phyloP scores from a whole-genome alignment of 2,888 invertebrate genomes.

The Cremastinae sp. region DNA sequence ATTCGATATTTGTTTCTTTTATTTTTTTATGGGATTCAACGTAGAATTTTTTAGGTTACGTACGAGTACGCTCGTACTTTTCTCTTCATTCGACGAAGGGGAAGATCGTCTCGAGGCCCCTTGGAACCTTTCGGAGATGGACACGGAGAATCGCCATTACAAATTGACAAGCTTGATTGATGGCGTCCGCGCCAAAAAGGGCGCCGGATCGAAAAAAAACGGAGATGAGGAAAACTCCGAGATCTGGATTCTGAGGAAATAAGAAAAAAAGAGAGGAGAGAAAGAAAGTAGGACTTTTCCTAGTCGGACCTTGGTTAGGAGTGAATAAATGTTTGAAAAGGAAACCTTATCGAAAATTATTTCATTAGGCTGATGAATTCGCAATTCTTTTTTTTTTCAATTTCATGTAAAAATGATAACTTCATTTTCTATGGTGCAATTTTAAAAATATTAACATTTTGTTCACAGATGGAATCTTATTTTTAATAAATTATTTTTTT shows the following conservation, averaged over 20 bases:
- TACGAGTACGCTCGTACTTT: not conserved
- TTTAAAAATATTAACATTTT: too few species aligned
- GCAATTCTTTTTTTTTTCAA: too few species aligned
- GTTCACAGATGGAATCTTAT: too few species aligned
- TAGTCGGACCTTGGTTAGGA: too few species aligned
- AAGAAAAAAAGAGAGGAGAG: slow-evolving; percentile 34
- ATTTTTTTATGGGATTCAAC: too few species aligned
- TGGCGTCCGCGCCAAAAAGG: slow-evolving; percentile 75
- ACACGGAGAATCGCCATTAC: slow-evolving; percentile 81
- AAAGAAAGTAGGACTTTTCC: slow-evolving; percentile 16
- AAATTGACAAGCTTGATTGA: slow-evolving; percentile 83
- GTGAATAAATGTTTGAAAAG: too few species aligned
- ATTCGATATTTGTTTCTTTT: too few species aligned
- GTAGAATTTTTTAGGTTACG: not conserved
- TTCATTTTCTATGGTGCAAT: too few species aligned
- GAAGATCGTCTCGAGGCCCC: slow-evolving; percentile 61
- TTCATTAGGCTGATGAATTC: too few species aligned
- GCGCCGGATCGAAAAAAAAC: slow-evolving; percentile 64
- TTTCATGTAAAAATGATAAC: too few species aligned
- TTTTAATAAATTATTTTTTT: too few species aligned
- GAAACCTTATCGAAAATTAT: too few species aligned
- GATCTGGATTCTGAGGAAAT: slow-evolving; percentile 65
- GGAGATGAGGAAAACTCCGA: slow-evolving; percentile 62
- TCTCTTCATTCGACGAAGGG: slow-evolving; percentile 58
- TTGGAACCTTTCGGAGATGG: slow-evolving; percentile 76